Evolutionary conservation across 2,113 vertebrate genomes (phyloP).

Genomic region (Scomber scombrus): DNA sequence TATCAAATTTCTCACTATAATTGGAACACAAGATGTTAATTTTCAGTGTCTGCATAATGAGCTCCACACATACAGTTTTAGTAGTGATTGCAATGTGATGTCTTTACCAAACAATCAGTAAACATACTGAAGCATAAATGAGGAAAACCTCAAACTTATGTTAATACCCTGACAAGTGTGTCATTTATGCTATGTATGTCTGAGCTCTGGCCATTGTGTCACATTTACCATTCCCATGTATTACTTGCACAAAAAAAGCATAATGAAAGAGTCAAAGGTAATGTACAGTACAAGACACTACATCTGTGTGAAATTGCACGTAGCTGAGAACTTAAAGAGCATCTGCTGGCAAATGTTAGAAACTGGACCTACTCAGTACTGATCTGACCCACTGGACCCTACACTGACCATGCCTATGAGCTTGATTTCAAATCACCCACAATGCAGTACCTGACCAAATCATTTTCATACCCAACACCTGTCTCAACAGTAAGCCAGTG

Average conservation of each 20-base stretch:
- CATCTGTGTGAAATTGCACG: neutral
- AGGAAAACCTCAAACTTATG: neutral
- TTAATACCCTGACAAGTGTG: neutral
- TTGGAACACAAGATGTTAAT: constrained; percentile 70
- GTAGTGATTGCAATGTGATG: constrained; percentile 34
- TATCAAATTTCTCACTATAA: constrained; percentile 73
- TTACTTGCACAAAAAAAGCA: neutral
- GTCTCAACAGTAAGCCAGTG: constrained; percentile 16
- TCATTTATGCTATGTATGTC: neutral
- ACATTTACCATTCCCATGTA: neutral
- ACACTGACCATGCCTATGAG: neutral
- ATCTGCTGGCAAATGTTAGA: neutral
- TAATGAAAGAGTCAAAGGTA: neutral
- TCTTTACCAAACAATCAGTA: constrained; percentile 39
- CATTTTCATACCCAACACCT: constrained; percentile 35
- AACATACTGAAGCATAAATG: constrained; percentile 32
- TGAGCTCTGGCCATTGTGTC: neutral
- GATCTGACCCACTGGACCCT: constrained; percentile 8
- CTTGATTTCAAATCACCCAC: constrained; percentile 19
- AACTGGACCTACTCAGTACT: neutral
- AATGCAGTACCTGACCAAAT: constrained; percentile 19
- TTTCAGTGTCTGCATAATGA: constrained; percentile 50
- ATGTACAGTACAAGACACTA: neutral
- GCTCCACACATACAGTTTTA: constrained; percentile 23
- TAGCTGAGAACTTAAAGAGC: neutral